phyloP scores from a whole-genome alignment of 2,888 invertebrate genomes.

The Aricia artaxerxes region DNA sequence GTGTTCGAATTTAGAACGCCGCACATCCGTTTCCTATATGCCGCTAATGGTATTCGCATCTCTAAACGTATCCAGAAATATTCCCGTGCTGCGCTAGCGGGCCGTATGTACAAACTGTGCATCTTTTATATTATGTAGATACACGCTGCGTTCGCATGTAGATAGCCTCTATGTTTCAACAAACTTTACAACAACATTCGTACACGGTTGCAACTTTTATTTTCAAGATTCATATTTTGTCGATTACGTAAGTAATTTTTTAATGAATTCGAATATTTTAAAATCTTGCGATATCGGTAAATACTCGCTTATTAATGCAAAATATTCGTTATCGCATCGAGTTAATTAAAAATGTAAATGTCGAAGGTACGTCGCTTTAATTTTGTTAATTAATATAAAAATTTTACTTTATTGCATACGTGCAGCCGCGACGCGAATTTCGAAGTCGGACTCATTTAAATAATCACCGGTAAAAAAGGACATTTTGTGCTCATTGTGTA shows the following conservation, averaged over 20 bases:
- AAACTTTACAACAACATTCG: background rate
- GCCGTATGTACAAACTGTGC: background rate
- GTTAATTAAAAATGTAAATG: constrained; percentile 30
- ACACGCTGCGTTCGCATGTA: background rate
- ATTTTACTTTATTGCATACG: background rate
- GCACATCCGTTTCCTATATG: constrained; percentile 54
- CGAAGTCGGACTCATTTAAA: background rate
- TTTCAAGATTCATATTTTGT: background rate
- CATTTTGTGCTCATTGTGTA: background rate
- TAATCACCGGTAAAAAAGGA: background rate
- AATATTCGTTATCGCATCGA: constrained; percentile 20
- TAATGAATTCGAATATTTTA: background rate
- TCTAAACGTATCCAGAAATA: constrained; percentile 16
- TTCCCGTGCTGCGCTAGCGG: background rate
- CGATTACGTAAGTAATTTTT: background rate
- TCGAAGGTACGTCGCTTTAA: background rate
- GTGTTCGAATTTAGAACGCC: constrained; percentile 47
- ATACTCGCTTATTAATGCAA: constrained; percentile 11
- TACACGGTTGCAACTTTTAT: background rate
- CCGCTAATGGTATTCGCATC: constrained; percentile 21
- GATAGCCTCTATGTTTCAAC: background rate
- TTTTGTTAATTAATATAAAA: constrained; percentile 9
- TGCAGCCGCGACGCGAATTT: background rate
- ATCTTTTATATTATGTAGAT: background rate
- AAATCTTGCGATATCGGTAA: constrained; percentile 14